Evolutionary conservation across 2,113 vertebrate genomes (phyloP), one percentile per base, ranked within the genome.

Genomic region (Hydrolagus affinis): DNA sequence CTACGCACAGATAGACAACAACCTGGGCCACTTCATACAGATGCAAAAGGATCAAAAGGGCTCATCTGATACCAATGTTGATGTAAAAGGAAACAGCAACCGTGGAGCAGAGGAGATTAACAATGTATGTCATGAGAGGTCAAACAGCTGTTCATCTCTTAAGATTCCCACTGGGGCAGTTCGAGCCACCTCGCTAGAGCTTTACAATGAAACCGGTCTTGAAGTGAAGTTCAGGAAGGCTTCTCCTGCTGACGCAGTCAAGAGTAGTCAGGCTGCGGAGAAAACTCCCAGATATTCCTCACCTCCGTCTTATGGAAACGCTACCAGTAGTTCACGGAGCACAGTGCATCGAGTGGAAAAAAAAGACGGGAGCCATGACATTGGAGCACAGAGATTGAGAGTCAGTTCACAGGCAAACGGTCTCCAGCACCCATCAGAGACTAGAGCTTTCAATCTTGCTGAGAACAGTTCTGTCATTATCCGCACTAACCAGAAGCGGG

Each of bases 281-380:
- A 66, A 68, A 66, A 68, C 66, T 8, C 62, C 78, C 1, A 83
- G 66, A 83, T 83, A 66, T 83, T 28, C 62, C 62, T 83, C 78
- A 32, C 60, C 78, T 21, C 78, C 62, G 6, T 83, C 78, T 32
- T 66, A 83, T 14, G 32, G 21, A 7, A 80, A 80, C 0, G 59
- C 59, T 64, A 28, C 60, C 77, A 80, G 30, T 6, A 25, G 77
- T 28, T 80, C 60, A 10, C 73, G 32, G 1, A 75, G 56, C 11
- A 6, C 32, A 56, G 32, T n/a, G 17, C 19, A 12, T 8, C 72
- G 28, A 44, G 9, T 75, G 73, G 73, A 57, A 57, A 75, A 75
- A 17, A 19, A 30, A 75, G 56, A 75, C 19, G 73, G 73, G 32
- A 56, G 11, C 28, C 73, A 30, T n/a, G 73, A 75, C 32, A 75